These are phyloP conservation scores for Puffinus mauretanicus DNA, from an alignment of 2,113 vertebrate species.

Conservation along the genomic window DNA sequence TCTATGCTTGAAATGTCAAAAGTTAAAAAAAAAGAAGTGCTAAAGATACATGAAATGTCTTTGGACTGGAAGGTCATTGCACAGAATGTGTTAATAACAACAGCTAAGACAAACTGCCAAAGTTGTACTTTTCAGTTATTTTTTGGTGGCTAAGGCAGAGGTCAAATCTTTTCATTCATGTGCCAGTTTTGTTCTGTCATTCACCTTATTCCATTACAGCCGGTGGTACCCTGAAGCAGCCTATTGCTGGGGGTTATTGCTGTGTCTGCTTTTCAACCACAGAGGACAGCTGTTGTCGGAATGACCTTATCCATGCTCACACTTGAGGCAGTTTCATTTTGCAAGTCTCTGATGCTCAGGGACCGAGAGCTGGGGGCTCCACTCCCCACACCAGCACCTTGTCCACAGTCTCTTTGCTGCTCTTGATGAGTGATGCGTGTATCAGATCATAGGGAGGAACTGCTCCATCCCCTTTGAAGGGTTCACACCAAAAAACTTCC, in stretches of 20 bases:
- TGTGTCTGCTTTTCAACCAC: neutral
- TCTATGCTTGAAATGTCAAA: slow-evolving; percentile 23
- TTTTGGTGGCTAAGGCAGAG: neutral
- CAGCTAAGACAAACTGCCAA: neutral
- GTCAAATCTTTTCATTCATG: neutral
- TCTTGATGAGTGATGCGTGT: rapidly evolving
- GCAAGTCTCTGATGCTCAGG: neutral
- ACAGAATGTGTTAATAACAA: neutral
- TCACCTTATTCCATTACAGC: neutral
- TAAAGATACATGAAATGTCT: neutral
- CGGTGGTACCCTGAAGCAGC: neutral
- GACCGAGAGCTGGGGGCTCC: neutral
- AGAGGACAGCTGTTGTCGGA: neutral
- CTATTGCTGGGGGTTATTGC: neutral
- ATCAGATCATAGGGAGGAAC: neutral
- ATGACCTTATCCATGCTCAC: neutral
- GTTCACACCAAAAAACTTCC: neutral
- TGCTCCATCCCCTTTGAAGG: neutral
- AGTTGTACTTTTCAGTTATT: neutral
- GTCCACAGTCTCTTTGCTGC: neutral
- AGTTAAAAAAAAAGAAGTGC: neutral
- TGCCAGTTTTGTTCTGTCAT: neutral
- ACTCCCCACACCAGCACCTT: neutral
- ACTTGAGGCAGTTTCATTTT: neutral
- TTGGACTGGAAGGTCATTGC: neutral